Evolutionary conservation across 35 echinoderm and acorn worm genomes (phyloP).

Genomic region (Ophiothrix spiculata): DNA sequence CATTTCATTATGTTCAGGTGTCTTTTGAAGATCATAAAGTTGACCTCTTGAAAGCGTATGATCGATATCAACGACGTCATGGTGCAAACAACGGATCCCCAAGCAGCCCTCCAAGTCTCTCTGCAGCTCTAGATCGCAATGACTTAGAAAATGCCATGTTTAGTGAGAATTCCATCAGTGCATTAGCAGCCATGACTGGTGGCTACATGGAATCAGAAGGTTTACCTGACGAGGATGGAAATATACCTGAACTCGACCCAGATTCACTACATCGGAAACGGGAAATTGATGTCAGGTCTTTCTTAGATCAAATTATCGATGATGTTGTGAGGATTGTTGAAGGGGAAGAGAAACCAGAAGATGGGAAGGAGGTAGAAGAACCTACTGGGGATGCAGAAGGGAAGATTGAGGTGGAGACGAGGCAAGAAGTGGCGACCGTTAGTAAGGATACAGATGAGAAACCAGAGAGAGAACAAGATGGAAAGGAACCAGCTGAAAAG

Average conservation of each 20-base stretch:
- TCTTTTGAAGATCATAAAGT: conserved; percentile 97
- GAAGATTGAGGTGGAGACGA: background rate
- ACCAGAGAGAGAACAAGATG: background rate
- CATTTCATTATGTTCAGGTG: too few species aligned
- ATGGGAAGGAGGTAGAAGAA: conserved; percentile 33
- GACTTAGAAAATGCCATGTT: conserved; percentile 15
- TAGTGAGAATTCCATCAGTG: conserved; percentile 66
- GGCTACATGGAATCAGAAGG: conserved; percentile 41
- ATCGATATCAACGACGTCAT: conserved; percentile 88
- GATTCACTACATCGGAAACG: conserved; percentile 3
- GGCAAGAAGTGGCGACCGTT: background rate
- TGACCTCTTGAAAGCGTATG: conserved; percentile 81
- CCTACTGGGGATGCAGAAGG: conserved; percentile 9
- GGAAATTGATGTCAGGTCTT: conserved; percentile 28
- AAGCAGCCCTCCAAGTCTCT: conserved; percentile 28
- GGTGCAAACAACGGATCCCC: conserved; percentile 28
- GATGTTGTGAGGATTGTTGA: conserved; percentile 85
- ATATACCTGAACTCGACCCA: conserved; percentile 15
- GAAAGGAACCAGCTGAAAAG: background rate
- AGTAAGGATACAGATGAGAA: conserved; percentile 10
- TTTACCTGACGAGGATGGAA: conserved; percentile 8
- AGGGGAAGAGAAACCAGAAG: conserved; percentile 35
- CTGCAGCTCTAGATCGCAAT: conserved; percentile 51
- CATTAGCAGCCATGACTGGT: conserved; percentile 79
- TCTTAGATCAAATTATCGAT: conserved; percentile 69